Evolutionary conservation across 2,113 vertebrate genomes (phyloP).

Genomic region (Glaucidium brasilianum): DNA sequence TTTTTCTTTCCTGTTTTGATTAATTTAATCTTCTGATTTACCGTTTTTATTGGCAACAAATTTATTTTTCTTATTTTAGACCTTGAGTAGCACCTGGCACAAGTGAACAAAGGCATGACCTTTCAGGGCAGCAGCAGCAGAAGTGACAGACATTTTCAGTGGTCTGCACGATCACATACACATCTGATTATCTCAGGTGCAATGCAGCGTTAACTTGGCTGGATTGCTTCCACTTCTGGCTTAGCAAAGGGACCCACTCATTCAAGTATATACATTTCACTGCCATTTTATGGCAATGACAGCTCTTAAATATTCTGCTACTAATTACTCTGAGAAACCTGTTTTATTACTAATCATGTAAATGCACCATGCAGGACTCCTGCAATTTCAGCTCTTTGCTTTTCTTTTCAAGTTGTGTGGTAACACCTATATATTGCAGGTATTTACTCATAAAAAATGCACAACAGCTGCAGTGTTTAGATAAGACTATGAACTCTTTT

Average conservation of each 20-base stretch:
- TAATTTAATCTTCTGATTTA: background rate
- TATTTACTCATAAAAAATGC: background rate
- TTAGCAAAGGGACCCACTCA: background rate
- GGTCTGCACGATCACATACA: background rate
- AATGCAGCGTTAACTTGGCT: rapidly evolving
- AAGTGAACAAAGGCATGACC: background rate
- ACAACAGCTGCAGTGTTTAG: background rate
- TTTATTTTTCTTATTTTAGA: background rate
- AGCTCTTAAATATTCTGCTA: background rate
- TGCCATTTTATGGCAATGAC: background rate
- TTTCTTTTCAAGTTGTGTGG: background rate
- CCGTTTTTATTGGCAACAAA: background rate
- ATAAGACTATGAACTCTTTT: background rate
- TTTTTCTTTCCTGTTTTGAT: background rate
- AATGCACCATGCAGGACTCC: background rate
- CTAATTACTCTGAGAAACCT: background rate
- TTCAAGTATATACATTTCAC: background rate
- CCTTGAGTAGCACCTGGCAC: background rate
- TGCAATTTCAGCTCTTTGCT: background rate
- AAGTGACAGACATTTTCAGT: background rate
- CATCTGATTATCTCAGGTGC: background rate
- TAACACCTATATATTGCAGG: background rate
- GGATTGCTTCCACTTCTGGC: background rate
- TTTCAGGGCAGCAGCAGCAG: background rate
- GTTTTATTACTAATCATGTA: background rate